phyloP scores from a whole-genome alignment of 2,888 invertebrate species.

The Cheilosia variabilis region DNA sequence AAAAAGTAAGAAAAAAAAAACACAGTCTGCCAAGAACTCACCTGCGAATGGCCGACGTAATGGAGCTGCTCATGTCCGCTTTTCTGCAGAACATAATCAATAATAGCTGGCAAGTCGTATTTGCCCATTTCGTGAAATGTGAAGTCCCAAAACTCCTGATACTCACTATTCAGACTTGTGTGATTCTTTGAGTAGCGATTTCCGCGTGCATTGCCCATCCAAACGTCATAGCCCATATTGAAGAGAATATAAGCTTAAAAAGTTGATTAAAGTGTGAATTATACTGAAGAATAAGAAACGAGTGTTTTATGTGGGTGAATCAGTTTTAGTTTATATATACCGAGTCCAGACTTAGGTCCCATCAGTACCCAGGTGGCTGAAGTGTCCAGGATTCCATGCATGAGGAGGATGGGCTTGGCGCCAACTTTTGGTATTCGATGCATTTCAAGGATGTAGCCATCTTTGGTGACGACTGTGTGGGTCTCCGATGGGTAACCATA shows the following conservation, averaged over 20 bases:
- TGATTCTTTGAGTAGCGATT: slow-evolving; percentile 83
- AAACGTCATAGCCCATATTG: slow-evolving; percentile 83
- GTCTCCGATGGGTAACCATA: slow-evolving; percentile 88
- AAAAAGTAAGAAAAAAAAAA: neutral
- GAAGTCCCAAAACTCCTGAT: slow-evolving; percentile 86
- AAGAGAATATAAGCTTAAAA: slow-evolving; percentile 82
- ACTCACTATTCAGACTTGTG: slow-evolving; percentile 81
- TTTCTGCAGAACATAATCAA: slow-evolving; percentile 87
- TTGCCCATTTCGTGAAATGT: slow-evolving; percentile 90
- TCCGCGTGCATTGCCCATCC: slow-evolving; percentile 83
- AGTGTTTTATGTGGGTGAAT: slow-evolving; percentile 5
- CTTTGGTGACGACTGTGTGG: slow-evolving; percentile 88
- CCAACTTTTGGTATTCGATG: slow-evolving; percentile 89
- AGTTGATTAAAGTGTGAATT: slow-evolving; percentile 45
- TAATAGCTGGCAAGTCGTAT: slow-evolving; percentile 92
- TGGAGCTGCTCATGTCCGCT: slow-evolving; percentile 87
- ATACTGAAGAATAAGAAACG: slow-evolving; percentile 33
- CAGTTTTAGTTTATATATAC: slow-evolving; percentile 81
- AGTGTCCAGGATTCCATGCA: slow-evolving; percentile 90
- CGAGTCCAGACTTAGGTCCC: slow-evolving; percentile 88
- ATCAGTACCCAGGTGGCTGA: slow-evolving; percentile 90
- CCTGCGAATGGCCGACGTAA: slow-evolving; percentile 92
- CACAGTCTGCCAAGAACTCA: slow-evolving; percentile 13
- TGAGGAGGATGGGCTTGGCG: slow-evolving; percentile 85
- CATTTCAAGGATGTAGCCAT: slow-evolving; percentile 91